Evolutionary conservation across 2,888 invertebrate genomes (phyloP), one percentile per base, ranked within the genome.

Genomic region (Hirtodrosophila cameraria): DNA sequence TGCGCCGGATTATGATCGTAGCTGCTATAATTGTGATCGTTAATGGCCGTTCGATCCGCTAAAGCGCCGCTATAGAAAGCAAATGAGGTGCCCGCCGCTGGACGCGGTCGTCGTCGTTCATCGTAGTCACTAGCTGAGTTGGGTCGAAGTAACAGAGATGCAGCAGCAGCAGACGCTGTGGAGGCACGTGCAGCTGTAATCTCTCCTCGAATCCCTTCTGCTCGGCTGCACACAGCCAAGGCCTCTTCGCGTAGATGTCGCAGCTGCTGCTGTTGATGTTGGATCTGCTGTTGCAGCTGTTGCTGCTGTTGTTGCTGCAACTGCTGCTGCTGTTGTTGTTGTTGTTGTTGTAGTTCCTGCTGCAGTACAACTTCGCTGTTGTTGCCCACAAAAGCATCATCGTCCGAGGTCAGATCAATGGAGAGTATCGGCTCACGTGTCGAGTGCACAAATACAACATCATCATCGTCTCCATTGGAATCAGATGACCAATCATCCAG

Each of bases 401-500:
- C 93, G 71, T 93, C 93, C 42, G 92, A 92, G 2, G 93, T 93
- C 65, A 93, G 87, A 88, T 94, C 93, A 61, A 94, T 90, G 1
- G 90, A 90, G 1, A 90, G 86, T 53, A 93, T 92, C 23, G 92
- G 92, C 65, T 92, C 91, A 28, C 91, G 89, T 18, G 90, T 90
- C 9, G 90, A 90, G 73, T 90, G 90, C 8, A 91, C 90, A 75
- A 90, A 90, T 6, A 91, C 90, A 4, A 91, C 93, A 86, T 94
- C 94, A 74, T 94, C 94, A 81, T 94, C 94, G 61, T 92, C 92
- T 30, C 91, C 92, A 43, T 93, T 93, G 0, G 93, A 93, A 67
- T 92, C 92, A 0, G 93, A 93, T 0, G 95, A 92, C 94, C 96
- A 96, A 89, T 80, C 80, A 23, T 96, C 95, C 35, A 96, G 90